phyloP scores from a whole-genome alignment of 2,888 invertebrate species.

The Meganola albula region DNA sequence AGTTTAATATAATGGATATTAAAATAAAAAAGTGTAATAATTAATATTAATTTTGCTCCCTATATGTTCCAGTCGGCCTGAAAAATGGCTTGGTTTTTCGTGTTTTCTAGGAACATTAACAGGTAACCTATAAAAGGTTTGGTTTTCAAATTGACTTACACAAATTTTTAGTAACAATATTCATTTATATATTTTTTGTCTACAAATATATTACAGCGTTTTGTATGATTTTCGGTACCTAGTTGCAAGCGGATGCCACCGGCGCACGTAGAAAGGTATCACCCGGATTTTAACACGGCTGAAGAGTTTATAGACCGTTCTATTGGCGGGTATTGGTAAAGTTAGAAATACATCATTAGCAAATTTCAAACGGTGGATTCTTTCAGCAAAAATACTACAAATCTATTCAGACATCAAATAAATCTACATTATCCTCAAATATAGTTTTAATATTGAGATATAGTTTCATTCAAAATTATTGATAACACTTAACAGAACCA shows the following conservation, averaged over 20 bases:
- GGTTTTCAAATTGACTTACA: constrained; percentile 25
- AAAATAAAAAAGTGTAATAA: too few species aligned
- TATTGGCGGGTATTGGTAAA: not conserved
- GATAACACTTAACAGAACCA: too few species aligned
- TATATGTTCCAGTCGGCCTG: constrained; percentile 20
- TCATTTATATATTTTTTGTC: not conserved
- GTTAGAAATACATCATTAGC: too few species aligned
- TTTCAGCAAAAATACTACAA: too few species aligned
- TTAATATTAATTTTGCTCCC: not conserved
- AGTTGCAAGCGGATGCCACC: constrained; percentile 32
- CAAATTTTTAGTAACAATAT: not conserved
- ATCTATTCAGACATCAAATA: too few species aligned
- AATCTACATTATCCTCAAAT: too few species aligned
- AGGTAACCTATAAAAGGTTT: constrained; percentile 16
- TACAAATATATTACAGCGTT: not conserved
- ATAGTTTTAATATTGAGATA: too few species aligned
- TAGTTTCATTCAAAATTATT: too few species aligned
- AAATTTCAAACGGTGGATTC: too few species aligned
- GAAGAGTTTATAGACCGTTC: constrained; percentile 4
- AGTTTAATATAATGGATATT: too few species aligned
- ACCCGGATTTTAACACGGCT: constrained; percentile 16
- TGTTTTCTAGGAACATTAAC: constrained; percentile 19
- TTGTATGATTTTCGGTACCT: constrained; percentile 31
- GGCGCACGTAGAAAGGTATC: constrained; percentile 33
- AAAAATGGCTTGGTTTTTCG: constrained; percentile 19